Base-by-base conservation (phyloP, 2,797 vertebrate genomes). In the Ctenopoma kingsleyae region DNA sequence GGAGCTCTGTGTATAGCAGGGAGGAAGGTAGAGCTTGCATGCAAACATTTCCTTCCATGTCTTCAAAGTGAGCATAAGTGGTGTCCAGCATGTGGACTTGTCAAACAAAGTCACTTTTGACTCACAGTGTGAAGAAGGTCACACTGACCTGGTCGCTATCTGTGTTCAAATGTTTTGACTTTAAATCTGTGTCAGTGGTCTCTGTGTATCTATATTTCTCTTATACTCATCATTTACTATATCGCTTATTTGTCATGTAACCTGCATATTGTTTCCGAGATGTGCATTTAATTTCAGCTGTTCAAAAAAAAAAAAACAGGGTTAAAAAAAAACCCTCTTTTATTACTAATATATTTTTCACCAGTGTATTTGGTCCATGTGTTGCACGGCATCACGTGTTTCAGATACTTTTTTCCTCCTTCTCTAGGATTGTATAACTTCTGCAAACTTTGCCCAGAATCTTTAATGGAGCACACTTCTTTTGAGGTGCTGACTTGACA, bases 401-500 rank as follows among this genome's bases (percentile, higher is more conserved):
- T 19, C 23, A 27, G 25, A 27, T 3, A 27, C 25, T 51, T 23
- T 5, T 22, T 32, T 55, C 6, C 22, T 56, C 5, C 15, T 52
- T n/a, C 15, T 52, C 27, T 19, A 20, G n/a, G 23, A 44, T 51
- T 74, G 16, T 35, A 2, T 38, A 53, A 71, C 52, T 7, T 61
- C 6, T 58, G 16, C 41, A 57, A 66, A 73, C 71, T 53, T 74
- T 52, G 9, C 22, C 20, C 22, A 38, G 58, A 61, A 16, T 56
- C 47, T 84, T 75, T 80, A 84, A 69, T 75, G 65, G 40, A 46
- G 46, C 38, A 16, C 44, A 66, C 58, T 40, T 49, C 3, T 78
- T 75, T 35, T 25, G 30, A 67, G 56, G 16, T 48, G 63, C 74
- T 74, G 76, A 88, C 65, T 58, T 51, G n/a, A 59, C 76, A 70